These are phyloP conservation scores for Cosmia trapezina DNA, from an alignment of 2,888 invertebrate species.

Conservation along the genomic window DNA sequence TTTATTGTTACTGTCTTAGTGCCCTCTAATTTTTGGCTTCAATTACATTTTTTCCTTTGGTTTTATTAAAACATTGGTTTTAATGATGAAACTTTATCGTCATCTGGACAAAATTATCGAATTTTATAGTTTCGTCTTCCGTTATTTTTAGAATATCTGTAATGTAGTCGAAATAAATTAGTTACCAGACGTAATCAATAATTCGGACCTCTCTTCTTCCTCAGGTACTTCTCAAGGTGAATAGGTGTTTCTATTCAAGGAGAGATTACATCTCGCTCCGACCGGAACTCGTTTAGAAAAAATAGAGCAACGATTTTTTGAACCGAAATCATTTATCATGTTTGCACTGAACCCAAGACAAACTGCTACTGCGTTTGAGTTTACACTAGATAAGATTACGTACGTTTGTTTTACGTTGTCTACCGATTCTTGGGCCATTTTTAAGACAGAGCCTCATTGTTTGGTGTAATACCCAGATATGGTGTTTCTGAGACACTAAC, in stretches of 20 bases:
- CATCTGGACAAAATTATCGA: slow-evolving; percentile 59
- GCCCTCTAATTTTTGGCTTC: slow-evolving; percentile 89
- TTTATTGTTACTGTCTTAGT: slow-evolving; percentile 90
- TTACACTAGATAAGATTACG: slow-evolving; percentile 89
- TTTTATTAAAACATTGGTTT: slow-evolving; percentile 88
- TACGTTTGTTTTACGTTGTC: slow-evolving; percentile 88
- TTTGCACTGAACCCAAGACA: slow-evolving; percentile 89
- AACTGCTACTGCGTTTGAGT: slow-evolving; percentile 90
- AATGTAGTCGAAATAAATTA: slow-evolving; percentile 58
- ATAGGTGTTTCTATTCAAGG: slow-evolving; percentile 89
- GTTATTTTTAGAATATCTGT: slow-evolving; percentile 52
- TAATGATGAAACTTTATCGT: slow-evolving; percentile 79
- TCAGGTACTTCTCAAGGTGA: slow-evolving; percentile 90
- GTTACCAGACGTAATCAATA: slow-evolving; percentile 77
- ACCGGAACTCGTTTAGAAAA: slow-evolving; percentile 88
- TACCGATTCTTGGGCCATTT: slow-evolving; percentile 86
- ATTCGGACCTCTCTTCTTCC: slow-evolving; percentile 88
- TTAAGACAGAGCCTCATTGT: slow-evolving; percentile 88
- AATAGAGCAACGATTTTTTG: slow-evolving; percentile 87
- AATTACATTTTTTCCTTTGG: slow-evolving; percentile 85
- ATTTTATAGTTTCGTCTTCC: slow-evolving; percentile 53
- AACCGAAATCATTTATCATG: slow-evolving; percentile 90
- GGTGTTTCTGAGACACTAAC: slow-evolving; percentile 75
- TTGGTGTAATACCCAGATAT: slow-evolving; percentile 78
- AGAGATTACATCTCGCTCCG: slow-evolving; percentile 83